Percentiles rank a stretch among this genome's conserved stretches.
Evolutionary conservation across 92 coral and sea anemone species (phyloP).

Genomic region (Galaxea fascicularis): DNA sequence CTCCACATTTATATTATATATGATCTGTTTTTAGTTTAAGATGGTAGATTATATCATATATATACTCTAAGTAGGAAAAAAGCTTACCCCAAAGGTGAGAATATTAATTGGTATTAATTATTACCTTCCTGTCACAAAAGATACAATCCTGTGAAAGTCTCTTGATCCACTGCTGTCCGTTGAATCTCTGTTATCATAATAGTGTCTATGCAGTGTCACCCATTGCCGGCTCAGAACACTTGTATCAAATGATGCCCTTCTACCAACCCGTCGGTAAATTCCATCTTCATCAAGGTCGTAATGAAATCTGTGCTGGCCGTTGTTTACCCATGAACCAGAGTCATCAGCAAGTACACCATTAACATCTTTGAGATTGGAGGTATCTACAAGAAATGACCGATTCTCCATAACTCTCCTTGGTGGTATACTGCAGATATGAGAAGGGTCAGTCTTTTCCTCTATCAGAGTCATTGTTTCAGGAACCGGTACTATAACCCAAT

Average conservation of each 20-base stretch:
- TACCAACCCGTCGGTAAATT: slow-evolving; percentile 38
- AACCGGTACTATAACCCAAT: neutral
- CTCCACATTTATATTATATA: no score
- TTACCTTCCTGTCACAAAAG: slow-evolving; percentile 43
- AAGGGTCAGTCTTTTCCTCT: slow-evolving; percentile 14
- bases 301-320: slow-evolving; percentile 53
- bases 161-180: neutral
- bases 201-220: no score
- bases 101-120: neutral
- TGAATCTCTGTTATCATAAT: slow-evolving; percentile 46
- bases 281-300: slow-evolving; percentile 41
- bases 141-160: slow-evolving; percentile 51
- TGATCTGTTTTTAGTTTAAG: no score
- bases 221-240: slow-evolving; percentile 25
- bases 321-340: slow-evolving; percentile 48
- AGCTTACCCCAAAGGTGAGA: no score
- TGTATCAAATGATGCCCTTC: slow-evolving; percentile 40
- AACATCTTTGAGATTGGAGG: slow-evolving; percentile 29
- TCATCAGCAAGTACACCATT: slow-evolving; percentile 46
- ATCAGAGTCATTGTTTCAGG: slow-evolving; percentile 14
- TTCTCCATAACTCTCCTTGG: slow-evolving; percentile 42
- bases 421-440: slow-evolving; percentile 23
- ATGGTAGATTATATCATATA: no score
- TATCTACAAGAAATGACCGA: slow-evolving; percentile 41
- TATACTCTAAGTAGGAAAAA: no score